Conservation (phyloP, 2,113 vertebrate species). For the Promerops cafer region DNA sequence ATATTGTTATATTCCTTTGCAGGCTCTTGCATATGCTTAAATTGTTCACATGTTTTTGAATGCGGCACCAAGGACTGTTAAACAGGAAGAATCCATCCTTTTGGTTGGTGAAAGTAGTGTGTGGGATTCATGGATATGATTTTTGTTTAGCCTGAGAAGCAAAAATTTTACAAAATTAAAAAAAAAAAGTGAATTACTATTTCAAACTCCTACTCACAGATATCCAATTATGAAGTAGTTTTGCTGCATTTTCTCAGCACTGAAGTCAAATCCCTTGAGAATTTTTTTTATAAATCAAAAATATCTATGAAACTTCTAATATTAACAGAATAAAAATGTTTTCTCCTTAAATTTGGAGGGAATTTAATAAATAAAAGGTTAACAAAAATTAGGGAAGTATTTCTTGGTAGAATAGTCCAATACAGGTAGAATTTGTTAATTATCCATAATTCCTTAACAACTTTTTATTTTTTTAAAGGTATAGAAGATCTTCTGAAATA, state of each 20-base stretch:
- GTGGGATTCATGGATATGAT: neutral
- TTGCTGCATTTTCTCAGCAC: conserved; percentile 27
- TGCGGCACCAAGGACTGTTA: neutral
- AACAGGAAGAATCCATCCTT: neutral
- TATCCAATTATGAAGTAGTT: conserved; percentile 38
- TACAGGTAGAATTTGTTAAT: neutral
- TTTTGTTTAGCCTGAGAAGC: conserved; percentile 24
- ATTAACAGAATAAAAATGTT: conserved; percentile 7
- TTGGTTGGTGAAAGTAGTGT: neutral
- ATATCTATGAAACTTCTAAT: conserved; percentile 4
- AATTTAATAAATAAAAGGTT: neutral
- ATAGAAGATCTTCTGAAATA: neutral
- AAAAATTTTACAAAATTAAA: conserved; percentile 39
- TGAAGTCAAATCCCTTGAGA: conserved; percentile 8
- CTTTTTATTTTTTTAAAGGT: neutral
- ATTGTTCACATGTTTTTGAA: neutral
- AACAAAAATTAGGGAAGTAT: neutral
- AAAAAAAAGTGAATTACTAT: neutral
- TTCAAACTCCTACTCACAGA: conserved; percentile 54
- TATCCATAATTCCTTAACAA: neutral
- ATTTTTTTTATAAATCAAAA: conserved; percentile 28
- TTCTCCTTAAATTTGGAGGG: neutral
- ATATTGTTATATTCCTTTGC: neutral
- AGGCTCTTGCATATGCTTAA: neutral
- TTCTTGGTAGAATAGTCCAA: neutral